phyloP scores from a whole-genome alignment of 1,140 invertebrate species.

The Brachionus rubens region DNA sequence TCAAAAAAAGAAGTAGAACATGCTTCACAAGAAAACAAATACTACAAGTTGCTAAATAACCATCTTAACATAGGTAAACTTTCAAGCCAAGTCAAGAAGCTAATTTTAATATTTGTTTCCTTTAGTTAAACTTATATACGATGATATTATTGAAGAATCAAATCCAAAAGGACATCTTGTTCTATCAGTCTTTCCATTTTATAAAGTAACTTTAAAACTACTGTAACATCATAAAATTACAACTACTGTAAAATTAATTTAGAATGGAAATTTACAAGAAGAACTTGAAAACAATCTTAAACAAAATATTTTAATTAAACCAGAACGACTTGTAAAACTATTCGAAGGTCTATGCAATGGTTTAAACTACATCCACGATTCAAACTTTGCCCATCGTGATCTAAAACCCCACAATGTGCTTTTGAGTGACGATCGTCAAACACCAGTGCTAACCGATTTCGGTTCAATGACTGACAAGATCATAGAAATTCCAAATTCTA shows the following conservation, averaged over 20 bases:
- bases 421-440: conserved; percentile 7
- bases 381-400: conserved; percentile 31
- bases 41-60: conserved; percentile 2
- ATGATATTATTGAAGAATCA: conserved; percentile 9
- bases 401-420: conserved; percentile 36
- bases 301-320: not conserved
- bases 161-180: not conserved
- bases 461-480: conserved; percentile 2
- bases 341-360: not conserved
- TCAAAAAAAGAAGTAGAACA: conserved; percentile 36
- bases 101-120: not conserved
- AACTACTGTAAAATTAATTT: not conserved
- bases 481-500: not conserved
- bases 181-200: conserved; percentile 37
- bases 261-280: conserved; percentile 26
- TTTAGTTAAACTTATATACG: conserved; percentile 12
- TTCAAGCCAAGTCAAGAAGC: not conserved
- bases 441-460: conserved; percentile 27
- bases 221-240: not conserved
- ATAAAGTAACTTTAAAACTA: not conserved
- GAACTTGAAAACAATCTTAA: not conserved
- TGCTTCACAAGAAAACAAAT: conserved; percentile 15
- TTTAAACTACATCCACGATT: conserved; percentile 24
- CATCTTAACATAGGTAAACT: not conserved
- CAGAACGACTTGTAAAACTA: conserved; percentile 22